Base-by-base conservation (phyloP, 2,797 vertebrate genomes). In the Tokudaia tokunoshimensis region DNA sequence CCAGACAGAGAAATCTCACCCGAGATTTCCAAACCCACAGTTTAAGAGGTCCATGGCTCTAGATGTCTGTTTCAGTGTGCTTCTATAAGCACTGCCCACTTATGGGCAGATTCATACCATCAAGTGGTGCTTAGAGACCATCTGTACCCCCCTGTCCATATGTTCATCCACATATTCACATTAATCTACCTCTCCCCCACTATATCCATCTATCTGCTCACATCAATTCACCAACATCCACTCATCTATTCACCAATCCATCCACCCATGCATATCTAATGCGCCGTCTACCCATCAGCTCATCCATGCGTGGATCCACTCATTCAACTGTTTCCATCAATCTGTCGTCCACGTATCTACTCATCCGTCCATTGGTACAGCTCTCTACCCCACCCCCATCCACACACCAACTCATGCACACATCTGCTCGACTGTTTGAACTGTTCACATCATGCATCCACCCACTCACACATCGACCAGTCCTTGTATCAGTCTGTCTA, bases 41-140 rank as follows among this genome's bases (percentile, higher is more conserved):
- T 61, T 82, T 74, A 88, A 81, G 84, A 52, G 47, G 31, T 29
- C 41, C 67, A 8, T 0, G 37, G 41, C 63, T 72, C 6, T 12
- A n/a, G 47, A 88, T 63, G 65, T 75, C 91, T 55, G 15, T 50
- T 76, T 86, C 29, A 63, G 29, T 37, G 70, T 55, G 65, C 14
- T 55, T 93, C 83, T 80, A 55, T 34, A 93, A 82, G 78, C 29
- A 57, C 20, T 31, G 37, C 41, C 41, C 55, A 31, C 57, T 89
- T 15, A 80, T 63, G 90, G 76, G 31, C 65, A n/a, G 63, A 80
- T 41, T 74, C 12, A 2, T 34, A n/a, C 6, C 89, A 80, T 78
- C 75, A 63, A 63, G 34, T 7, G 12, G 29, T 2, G 1, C 55
- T 24, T 61, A 47, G 55, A 61, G 37, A 61, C 19, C 26, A 59